Evolutionary conservation across 1,140 invertebrate species (phyloP), one percentile per base, ranked within the genome.

Genomic region (Streblospio benedicti): DNA sequence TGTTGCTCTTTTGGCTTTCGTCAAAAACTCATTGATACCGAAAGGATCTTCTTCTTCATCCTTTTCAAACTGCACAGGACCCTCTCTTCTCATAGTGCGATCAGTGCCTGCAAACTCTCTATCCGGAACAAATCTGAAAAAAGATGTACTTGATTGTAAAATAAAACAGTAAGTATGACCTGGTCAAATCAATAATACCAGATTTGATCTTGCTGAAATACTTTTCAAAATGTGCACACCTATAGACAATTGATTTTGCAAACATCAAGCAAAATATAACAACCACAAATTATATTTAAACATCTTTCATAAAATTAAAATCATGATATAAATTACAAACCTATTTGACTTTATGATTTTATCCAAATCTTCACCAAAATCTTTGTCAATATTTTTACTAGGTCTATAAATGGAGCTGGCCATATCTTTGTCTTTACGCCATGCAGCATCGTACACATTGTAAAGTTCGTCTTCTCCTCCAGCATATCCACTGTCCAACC

Each of bases 1-100:
- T 51, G 75, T 71, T 35, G 70, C 91, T 59, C 87, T 85, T 74
- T 98, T 97, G 52, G 93, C 94, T 77, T 94, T 89, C 65, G 89
- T 91, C 82, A 99, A 91, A 83, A 99, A 97, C 76, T 94, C 90
- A 85, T 94, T 92, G 67, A 98, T 81, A 80, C 93, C 93, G 76
- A 98, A 99, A 50, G 93, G 92, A 89, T 98, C 94, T 60, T 82
- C 82, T 62, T 90, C 88, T 67, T 88, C 88, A 57, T 73, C 72
- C 76, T 85, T 88, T 69, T 96, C 92, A 80, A 97, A 98, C 74
- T 97, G 91, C 23, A 98, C 95, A 4, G 95, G 95, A 0, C 94
- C 95, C 45, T 87, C 85, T n/a, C 93, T 82, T 35, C 79, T 73
- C 0, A 68, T 62, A 5, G 80, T 75, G 20, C 84, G 2, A 69